These are phyloP conservation scores for Pristionchus maxplancki DNA, from an alignment of 2,888 invertebrate genomes.

Conservation along the genomic window DNA sequence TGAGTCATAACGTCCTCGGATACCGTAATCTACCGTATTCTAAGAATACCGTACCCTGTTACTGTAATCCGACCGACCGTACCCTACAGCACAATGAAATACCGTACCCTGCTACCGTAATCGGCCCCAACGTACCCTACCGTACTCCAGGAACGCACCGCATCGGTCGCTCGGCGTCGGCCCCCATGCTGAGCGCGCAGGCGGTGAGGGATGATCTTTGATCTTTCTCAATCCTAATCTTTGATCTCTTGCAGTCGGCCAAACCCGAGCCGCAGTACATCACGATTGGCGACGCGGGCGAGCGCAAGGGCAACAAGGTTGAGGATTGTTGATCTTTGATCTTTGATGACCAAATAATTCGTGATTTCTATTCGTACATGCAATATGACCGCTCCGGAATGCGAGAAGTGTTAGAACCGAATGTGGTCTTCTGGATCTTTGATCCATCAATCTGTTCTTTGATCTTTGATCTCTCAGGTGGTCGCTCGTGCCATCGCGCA, in stretches of 20 bases:
- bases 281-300: neutral
- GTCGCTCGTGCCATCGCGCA: slow-evolving; percentile 33
- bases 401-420: too few relatives aligned
- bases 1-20: neutral
- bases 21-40: neutral
- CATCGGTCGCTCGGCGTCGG: slow-evolving; percentile 8
- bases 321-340: neutral
- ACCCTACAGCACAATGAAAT: neutral
- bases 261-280: slow-evolving; percentile 38
- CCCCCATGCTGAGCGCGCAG: neutral
- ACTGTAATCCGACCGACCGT: too few relatives aligned
- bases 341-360: neutral
- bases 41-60: neutral
- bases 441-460: neutral
- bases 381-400: too few relatives aligned
- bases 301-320: neutral
- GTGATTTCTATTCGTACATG: too few relatives aligned
- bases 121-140: too few relatives aligned
- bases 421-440: too few relatives aligned
- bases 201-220: neutral
- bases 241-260: neutral
- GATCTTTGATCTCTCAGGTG: slow-evolving; percentile 11
- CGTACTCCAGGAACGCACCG: neutral
- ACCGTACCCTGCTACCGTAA: too few relatives aligned
- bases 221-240: neutral